Conservation (phyloP, 1,140 invertebrate genomes). For the Nephila pilipes region DNA sequence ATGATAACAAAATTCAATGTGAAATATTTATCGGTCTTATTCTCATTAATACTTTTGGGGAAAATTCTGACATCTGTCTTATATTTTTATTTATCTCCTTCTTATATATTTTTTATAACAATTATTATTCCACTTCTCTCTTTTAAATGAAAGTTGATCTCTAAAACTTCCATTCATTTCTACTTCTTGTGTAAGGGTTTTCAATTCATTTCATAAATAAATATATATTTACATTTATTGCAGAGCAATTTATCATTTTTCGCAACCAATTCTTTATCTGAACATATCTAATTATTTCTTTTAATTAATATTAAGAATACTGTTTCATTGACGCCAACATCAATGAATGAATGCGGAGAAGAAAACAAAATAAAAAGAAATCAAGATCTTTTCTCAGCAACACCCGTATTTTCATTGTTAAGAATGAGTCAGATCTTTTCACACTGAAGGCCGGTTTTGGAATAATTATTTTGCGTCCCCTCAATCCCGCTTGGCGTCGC, state of each 20-base stretch:
- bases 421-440: constrained; percentile 8
- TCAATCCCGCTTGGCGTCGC: constrained; percentile 56
- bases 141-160: not conserved
- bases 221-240: not conserved
- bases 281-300: not conserved
- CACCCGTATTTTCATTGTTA: constrained; percentile 20
- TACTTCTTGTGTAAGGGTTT: not conserved
- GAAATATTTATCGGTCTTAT: too few relatives aligned
- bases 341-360: constrained; percentile 4
- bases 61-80: too few relatives aligned
- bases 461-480: not conserved
- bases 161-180: not conserved
- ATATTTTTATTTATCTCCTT: too few relatives aligned
- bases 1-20: too few relatives aligned
- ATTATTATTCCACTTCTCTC: not conserved
- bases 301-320: not conserved
- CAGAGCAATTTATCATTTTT: not conserved
- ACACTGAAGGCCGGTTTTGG: constrained; percentile 14
- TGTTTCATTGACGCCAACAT: not conserved
- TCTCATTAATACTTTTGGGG: too few relatives aligned
- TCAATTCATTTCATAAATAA: not conserved
- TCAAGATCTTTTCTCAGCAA: not conserved
- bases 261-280: not conserved
- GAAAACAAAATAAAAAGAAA: not conserved
- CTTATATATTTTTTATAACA: too few relatives aligned